Evolutionary conservation across 2,888 invertebrate species (phyloP), one percentile per base, ranked within the genome.

Genomic region (Drosophila setosimentum): DNA sequence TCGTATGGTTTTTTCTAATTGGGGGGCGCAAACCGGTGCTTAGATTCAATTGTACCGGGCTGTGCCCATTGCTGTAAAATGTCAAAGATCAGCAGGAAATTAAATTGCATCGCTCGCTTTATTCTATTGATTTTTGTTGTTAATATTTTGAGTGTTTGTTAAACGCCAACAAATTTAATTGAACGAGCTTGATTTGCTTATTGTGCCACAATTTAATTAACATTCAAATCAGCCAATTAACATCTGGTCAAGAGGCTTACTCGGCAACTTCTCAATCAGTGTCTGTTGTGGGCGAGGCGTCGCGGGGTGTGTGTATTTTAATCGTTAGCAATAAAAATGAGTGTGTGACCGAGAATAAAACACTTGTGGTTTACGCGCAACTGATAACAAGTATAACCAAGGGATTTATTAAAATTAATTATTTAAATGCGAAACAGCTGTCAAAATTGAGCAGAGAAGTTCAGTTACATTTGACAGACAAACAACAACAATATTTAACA

Each of bases 211-310:
- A 65, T 66, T 68, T 64, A 63, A 86, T 88, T 88, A 83, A 70
- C 83, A 67, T 21, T 11, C 60, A 70, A 59, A 54, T 76, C 70
- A 32, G 37, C 50, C 57, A 80, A 83, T 83, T 83, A 83, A 78
- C 82, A 62, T 69, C 78, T 83, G 16, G 32, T 42, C 37, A 51
- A 51, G 32, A 29, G 27, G 27, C 35, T 24, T 48, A 48, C 48
- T 72, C 32, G 37, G 55, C 33, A 42, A 53, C 63, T n/a, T 57
- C 42, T 42, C 16, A 51, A 27, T 50, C 7, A 29, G 48, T 6
- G 5, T 10, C 11, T n/a, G 21, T 30, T 32, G 2, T 42, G 33
- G 11, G 18, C 35, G 10, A n/a, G 32, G n/a, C 29, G 33, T 45
- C 24, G 24, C 45, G 8, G 24, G 45, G 45, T 32, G 18, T 51